phyloP scores from a whole-genome alignment of 92 coral and sea anemone species.

The Parazoanthus swiftii region DNA sequence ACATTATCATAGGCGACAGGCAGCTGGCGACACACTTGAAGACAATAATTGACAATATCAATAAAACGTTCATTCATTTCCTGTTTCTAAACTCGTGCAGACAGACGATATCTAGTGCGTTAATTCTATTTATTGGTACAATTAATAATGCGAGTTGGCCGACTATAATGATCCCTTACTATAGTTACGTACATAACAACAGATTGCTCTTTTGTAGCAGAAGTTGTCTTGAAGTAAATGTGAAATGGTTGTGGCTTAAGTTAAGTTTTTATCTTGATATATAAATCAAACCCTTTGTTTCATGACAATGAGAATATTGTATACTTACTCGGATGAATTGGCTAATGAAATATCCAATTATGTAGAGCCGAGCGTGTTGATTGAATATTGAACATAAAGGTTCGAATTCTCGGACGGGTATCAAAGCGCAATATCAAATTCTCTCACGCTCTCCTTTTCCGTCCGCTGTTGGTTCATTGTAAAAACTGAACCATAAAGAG shows the following conservation, averaged over 20 bases:
- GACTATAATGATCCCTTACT: background rate
- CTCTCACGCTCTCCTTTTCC: too few species aligned
- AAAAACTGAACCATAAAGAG: background rate
- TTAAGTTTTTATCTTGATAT: background rate
- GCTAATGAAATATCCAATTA: constrained; percentile 17
- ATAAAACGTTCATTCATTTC: too few species aligned
- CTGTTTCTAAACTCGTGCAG: background rate
- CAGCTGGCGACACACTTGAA: background rate
- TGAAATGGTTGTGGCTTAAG: background rate
- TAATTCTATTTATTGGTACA: background rate
- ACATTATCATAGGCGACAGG: background rate
- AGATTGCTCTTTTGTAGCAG: background rate
- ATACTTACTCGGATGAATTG: background rate
- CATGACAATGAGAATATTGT: constrained; percentile 6
- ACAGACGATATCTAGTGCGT: too few species aligned
- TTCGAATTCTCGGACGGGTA: background rate
- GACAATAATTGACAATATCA: too few species aligned
- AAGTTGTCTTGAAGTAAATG: background rate
- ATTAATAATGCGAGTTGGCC: background rate
- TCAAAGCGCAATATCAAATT: background rate
- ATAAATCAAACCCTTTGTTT: constrained; percentile 17
- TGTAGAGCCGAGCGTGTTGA: background rate
- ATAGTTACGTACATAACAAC: background rate
- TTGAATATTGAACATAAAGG: background rate
- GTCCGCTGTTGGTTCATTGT: background rate